Conservation (phyloP, 1,140 invertebrate genomes). For the Euura lappo region DNA sequence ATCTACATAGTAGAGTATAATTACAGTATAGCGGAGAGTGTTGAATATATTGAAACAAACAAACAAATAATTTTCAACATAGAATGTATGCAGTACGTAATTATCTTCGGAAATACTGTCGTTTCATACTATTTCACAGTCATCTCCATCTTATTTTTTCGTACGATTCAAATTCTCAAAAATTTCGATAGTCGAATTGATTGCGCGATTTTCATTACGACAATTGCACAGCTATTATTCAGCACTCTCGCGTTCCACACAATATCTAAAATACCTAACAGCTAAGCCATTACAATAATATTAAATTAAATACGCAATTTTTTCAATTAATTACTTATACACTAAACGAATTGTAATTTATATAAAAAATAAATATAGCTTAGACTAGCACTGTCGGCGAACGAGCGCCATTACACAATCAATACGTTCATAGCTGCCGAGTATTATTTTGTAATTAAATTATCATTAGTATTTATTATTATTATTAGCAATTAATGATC, state of each 20-base stretch:
- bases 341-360: conserved; percentile 11
- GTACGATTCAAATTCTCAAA: too few relatives aligned
- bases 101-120: too few relatives aligned
- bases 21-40: neutral
- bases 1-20: conserved; percentile 7
- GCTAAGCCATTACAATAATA: neutral
- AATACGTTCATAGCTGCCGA: conserved; percentile 49
- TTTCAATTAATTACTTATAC: neutral
- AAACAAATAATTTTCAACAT: too few relatives aligned
- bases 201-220: too few relatives aligned
- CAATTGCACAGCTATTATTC: neutral
- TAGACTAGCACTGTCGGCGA: conserved; percentile 57
- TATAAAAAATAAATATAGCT: conserved; percentile 60
- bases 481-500: conserved; percentile 40
- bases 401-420: conserved; percentile 50
- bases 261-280: conserved; percentile 1
- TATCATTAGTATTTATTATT: conserved; percentile 37
- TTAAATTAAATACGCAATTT: conserved; percentile 5
- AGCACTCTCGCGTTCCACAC: neutral
- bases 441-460: conserved; percentile 45
- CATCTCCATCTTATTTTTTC: too few relatives aligned
- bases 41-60: neutral
- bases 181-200: too few relatives aligned
- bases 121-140: too few relatives aligned
- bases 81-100: too few relatives aligned